Conservation (phyloP, 1,140 invertebrate genomes). For the Gryon sp. region DNA sequence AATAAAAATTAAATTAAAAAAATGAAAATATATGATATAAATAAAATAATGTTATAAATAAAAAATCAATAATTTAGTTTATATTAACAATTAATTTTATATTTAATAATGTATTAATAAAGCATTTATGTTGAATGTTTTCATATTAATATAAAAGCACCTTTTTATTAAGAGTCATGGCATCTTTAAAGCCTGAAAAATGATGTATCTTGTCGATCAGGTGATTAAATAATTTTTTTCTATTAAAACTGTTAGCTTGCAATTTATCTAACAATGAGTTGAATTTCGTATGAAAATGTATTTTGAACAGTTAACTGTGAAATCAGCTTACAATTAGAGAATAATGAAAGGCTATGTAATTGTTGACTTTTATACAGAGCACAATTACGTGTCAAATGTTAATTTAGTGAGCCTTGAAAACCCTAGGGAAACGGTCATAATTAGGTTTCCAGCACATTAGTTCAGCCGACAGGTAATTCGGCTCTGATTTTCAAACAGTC, state of each 20-base stretch:
- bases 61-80: too few relatives aligned
- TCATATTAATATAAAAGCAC: too few relatives aligned
- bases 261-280: slow-evolving; percentile 3
- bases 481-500: slow-evolving; percentile 45
- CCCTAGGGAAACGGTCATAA: slow-evolving; percentile 61
- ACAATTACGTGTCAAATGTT: slow-evolving; percentile 63
- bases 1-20: too few relatives aligned
- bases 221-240: too few relatives aligned
- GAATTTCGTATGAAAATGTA: slow-evolving; percentile 8
- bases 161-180: too few relatives aligned
- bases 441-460: slow-evolving; percentile 66
- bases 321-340: slow-evolving; percentile 22
- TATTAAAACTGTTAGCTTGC: background rate
- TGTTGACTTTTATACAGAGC: slow-evolving; percentile 26
- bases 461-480: slow-evolving; percentile 42
- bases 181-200: too few relatives aligned
- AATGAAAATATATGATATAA: too few relatives aligned
- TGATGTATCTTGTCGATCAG: too few relatives aligned
- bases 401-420: slow-evolving; percentile 65
- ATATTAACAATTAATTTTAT: too few relatives aligned
- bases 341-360: slow-evolving; percentile 30
- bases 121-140: too few relatives aligned
- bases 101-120: too few relatives aligned
- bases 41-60: too few relatives aligned
- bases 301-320: background rate